Evolutionary conservation across 2,113 vertebrate genomes (phyloP).

Genomic region (Mystacornis crossleyi): DNA sequence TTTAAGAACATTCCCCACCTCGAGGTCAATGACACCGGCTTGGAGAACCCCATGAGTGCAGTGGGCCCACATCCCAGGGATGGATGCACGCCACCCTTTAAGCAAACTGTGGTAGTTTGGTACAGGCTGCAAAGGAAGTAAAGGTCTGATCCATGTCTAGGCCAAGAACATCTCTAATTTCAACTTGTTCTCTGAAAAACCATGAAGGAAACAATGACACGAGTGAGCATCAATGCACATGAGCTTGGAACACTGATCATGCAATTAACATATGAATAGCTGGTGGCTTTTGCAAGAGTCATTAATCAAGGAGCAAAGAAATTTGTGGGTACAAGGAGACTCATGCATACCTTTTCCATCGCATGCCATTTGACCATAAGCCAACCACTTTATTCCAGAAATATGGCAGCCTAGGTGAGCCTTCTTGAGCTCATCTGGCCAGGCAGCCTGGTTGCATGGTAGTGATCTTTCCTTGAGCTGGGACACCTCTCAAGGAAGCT

Average conservation of each 20-base stretch:
- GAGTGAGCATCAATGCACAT: neutral
- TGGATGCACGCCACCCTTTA: neutral
- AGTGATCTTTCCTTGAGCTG: neutral
- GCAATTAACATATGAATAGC: neutral
- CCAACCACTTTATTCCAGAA: neutral
- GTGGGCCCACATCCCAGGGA: neutral
- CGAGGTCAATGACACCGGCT: neutral
- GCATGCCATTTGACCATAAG: neutral
- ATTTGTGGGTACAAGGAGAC: neutral
- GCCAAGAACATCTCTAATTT: neutral
- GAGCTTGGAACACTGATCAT: neutral
- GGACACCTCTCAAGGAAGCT: neutral
- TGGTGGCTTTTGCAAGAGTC: neutral
- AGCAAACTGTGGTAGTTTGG: accelerated
- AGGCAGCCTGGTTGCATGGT: neutral
- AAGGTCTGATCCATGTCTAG: neutral
- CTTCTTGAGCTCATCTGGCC: neutral
- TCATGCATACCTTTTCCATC: neutral
- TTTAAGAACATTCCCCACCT: neutral
- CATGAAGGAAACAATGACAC: neutral
- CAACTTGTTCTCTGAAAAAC: neutral
- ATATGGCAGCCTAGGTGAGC: neutral
- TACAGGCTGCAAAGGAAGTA: neutral
- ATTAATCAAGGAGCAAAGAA: neutral
- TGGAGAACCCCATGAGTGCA: neutral